These are phyloP conservation scores for Monochamus alternatus DNA, from an alignment of 2,888 invertebrate species.

Conservation along the genomic window DNA sequence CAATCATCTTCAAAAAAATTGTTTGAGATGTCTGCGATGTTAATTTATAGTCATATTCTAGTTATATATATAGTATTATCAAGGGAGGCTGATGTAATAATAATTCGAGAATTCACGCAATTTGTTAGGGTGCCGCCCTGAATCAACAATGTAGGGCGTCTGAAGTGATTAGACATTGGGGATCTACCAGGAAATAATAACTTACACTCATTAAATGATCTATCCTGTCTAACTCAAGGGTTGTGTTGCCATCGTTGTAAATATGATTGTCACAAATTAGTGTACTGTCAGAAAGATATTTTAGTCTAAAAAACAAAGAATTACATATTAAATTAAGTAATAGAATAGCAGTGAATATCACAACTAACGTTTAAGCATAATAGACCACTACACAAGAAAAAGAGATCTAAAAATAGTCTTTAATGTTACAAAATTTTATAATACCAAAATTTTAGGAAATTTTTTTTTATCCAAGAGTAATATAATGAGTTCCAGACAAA, in stretches of 20 bases:
- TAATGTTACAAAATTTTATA: too few relatives aligned
- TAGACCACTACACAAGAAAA: too few relatives aligned
- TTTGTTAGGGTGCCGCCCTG: neutral
- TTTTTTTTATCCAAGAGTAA: too few relatives aligned
- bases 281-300: conserved; percentile 73
- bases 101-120: neutral
- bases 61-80: neutral
- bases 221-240: conserved; percentile 73
- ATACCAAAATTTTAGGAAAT: too few relatives aligned
- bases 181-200: conserved; percentile 26
- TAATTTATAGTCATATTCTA: too few relatives aligned
- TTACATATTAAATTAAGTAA: neutral
- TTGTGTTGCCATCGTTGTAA: conserved; percentile 72
- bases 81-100: neutral
- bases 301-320: conserved; percentile 64
- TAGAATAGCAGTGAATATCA: conserved; percentile 7
- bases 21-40: too few relatives aligned
- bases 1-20: too few relatives aligned
- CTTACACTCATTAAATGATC: conserved; percentile 74
- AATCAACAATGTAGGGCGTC: neutral
- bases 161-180: neutral
- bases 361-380: too few relatives aligned
- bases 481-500: too few relatives aligned
- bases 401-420: too few relatives aligned
- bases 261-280: conserved; percentile 77